Evolutionary conservation across 1,140 invertebrate species (phyloP), one percentile per base, ranked within the genome.

Genomic region (Caerostris darwini): DNA sequence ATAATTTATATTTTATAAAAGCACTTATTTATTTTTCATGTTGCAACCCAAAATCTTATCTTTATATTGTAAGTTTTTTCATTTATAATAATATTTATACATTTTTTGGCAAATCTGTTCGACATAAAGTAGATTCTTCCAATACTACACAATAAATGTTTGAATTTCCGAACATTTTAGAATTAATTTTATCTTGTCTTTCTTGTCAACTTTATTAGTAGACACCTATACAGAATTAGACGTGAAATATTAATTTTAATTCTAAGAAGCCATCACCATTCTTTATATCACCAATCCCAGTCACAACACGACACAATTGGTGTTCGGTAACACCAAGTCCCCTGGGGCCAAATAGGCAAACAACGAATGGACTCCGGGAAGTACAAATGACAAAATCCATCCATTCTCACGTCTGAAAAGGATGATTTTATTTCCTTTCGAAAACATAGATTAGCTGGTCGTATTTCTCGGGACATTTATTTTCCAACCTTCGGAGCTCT

Each of bases 401-500:
- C 34, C 71, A 77, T 77, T 77, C 53, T 50, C 71, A 77, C 50
- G 71, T 53, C 71, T 77, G 71, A 12, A 53, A 77, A 77, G 34
- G 8, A 53, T 8, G 71, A 77, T 77, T 77, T 77, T 77, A 77
- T 77, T 77, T 77, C 50, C 34, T 77, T 77, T 34, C 71, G 3
- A 53, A 77, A 77, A 77, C 71, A 77, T 77, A 53, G 71, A 77
- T 77, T 77, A 77, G 71, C 71, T 53, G 71, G 34, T 77, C 34
- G 71, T 77, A 77, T 77, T 77, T 77, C 71, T 77, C 34, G 71
- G 71, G 50, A 77, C 71, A 77, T 77, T 77, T 77, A 77, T 77
- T 77, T 77, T 50, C 50, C 19, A 77, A 77, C 71, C 71, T 53
- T 50, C 12, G 34, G 71, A 34, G 34, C 53, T 53, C 71, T 50